Percentiles rank a stretch among this genome's conserved stretches.
Conservation (phyloP, 2,888 invertebrate species). For the Asteroscopus sphinx region DNA sequence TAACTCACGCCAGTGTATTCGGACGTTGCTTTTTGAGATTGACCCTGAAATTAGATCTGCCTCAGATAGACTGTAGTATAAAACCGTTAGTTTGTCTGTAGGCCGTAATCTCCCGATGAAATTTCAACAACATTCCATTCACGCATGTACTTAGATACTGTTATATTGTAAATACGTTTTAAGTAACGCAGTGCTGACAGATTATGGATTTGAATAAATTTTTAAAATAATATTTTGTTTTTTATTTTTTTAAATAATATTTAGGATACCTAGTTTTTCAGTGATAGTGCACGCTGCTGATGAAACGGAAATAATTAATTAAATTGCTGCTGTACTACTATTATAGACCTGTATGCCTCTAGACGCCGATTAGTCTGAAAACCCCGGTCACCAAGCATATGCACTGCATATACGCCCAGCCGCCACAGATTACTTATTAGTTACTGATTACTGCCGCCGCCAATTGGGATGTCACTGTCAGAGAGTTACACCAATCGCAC, state of each 20-base stretch:
- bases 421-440: too few species aligned
- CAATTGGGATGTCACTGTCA: too few species aligned
- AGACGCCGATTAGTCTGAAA: too few species aligned
- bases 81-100: conserved; percentile 30
- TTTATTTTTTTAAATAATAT: neutral
- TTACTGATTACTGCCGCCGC: too few species aligned
- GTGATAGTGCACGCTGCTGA: too few species aligned
- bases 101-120: conserved; percentile 29
- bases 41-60: conserved; percentile 35
- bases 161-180: conserved; percentile 81
- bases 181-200: conserved; percentile 79
- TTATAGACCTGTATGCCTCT: too few species aligned
- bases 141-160: conserved; percentile 80
- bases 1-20: conserved; percentile 18
- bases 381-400: too few species aligned
- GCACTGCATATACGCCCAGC: too few species aligned
- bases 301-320: too few species aligned
- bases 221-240: conserved; percentile 65
- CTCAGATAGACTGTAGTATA: conserved; percentile 26
- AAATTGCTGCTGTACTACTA: too few species aligned
- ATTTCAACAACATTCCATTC: conserved; percentile 66
- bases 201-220: conserved; percentile 87
- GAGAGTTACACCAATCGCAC: too few species aligned
- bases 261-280: neutral
- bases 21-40: conserved; percentile 29